phyloP scores from a whole-genome alignment of 2,113 vertebrate species.

The Otolemur garnettii region DNA sequence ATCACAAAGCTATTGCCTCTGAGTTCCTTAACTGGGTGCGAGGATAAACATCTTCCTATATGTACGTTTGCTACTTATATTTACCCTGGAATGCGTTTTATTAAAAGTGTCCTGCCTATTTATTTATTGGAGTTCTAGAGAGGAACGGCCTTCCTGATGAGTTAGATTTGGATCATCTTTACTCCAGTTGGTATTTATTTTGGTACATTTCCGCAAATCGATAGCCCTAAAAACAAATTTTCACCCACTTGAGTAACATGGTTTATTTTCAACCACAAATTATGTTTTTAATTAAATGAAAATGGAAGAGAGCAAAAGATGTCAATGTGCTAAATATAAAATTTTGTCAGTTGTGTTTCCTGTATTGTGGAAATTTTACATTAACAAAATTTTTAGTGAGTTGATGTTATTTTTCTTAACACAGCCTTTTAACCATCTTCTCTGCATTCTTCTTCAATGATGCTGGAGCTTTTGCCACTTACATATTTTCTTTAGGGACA shows the following conservation, averaged over 20 bases:
- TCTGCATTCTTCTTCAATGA: background rate
- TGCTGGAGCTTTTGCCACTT: background rate
- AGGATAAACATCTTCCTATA: background rate
- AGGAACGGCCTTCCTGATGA: background rate
- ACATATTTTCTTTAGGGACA: background rate
- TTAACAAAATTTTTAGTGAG: background rate
- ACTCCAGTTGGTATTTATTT: background rate
- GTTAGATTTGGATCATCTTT: background rate
- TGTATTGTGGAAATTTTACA: background rate
- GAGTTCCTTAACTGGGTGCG: background rate
- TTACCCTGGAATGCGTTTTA: background rate
- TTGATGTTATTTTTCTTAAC: background rate
- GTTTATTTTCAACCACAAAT: slow-evolving; percentile 59
- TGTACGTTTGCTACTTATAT: background rate
- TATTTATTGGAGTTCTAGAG: background rate
- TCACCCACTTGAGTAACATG: background rate
- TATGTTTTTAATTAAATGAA: slow-evolving; percentile 46
- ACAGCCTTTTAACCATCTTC: background rate
- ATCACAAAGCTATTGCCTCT: background rate
- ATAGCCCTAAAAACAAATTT: background rate
- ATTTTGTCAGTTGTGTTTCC: slow-evolving; percentile 10
- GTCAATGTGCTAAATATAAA: background rate
- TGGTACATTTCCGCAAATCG: background rate
- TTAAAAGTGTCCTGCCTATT: background rate
- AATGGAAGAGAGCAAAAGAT: background rate